These are phyloP conservation scores for Nilaparvata lugens DNA, from an alignment of 1,140 invertebrate genomes.

Conservation along the genomic window DNA sequence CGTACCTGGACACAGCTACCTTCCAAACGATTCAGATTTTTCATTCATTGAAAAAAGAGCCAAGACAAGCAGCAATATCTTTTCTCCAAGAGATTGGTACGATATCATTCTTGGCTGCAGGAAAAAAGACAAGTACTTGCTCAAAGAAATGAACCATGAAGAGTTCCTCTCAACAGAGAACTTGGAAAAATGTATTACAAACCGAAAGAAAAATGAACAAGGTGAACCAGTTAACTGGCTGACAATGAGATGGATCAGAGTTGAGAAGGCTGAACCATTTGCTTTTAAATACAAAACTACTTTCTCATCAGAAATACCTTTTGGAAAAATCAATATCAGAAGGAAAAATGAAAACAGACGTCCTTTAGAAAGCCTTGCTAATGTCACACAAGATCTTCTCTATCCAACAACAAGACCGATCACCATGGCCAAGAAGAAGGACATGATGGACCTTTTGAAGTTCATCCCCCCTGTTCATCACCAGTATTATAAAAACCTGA, in stretches of 20 bases:
- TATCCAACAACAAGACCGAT: constrained; percentile 21
- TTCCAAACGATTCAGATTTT: constrained; percentile 20
- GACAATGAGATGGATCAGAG: too few relatives aligned
- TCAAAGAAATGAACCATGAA: constrained; percentile 21
- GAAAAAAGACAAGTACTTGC: constrained; percentile 16
- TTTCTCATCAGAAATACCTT: constrained; percentile 19
- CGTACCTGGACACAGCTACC: constrained; percentile 19
- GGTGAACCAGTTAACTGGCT: too few relatives aligned
- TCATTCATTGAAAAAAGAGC: constrained; percentile 17
- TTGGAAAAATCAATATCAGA: constrained; percentile 19
- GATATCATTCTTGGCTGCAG: constrained; percentile 15
- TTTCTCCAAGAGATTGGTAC: constrained; percentile 20
- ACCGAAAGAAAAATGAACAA: constrained; percentile 15
- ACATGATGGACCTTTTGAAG: too few relatives aligned
- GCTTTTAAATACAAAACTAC: constrained; percentile 20
- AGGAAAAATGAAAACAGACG: constrained; percentile 13
- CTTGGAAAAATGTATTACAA: constrained; percentile 16
- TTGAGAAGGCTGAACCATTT: constrained; percentile 7
- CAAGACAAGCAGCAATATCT: constrained; percentile 17
- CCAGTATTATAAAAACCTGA: too few relatives aligned
- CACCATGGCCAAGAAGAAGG: constrained; percentile 19
- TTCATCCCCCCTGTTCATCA: too few relatives aligned
- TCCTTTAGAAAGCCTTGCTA: constrained; percentile 23
- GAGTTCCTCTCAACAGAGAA: constrained; percentile 18
- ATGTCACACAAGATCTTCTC: constrained; percentile 21